A percentile compares a stretch with the other conserved stretches of the same genome.
Conservation (phyloP, 1,140 invertebrate genomes). For the Drosophila tani region DNA sequence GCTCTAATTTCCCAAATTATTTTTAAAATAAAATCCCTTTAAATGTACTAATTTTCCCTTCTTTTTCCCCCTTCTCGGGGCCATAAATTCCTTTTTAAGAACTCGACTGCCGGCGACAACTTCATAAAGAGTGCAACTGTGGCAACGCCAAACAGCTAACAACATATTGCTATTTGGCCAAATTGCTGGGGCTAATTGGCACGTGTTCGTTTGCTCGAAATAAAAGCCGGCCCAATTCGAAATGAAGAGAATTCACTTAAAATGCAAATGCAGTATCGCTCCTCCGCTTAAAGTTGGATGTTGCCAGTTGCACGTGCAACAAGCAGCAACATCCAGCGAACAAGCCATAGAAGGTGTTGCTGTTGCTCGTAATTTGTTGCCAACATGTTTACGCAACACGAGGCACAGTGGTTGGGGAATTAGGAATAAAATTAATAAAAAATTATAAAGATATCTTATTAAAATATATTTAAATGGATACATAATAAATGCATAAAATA, state of each 20-base stretch:
- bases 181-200: constrained; percentile 79
- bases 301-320: constrained; percentile 47
- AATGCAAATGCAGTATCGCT: constrained; percentile 67
- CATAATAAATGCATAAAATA: too few species aligned
- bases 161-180: constrained; percentile 82
- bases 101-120: constrained; percentile 56
- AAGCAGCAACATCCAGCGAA: constrained; percentile 12
- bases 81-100: constrained; percentile 58
- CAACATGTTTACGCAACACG: constrained; percentile 71
- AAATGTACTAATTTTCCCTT: background rate
- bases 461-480: too few species aligned
- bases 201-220: constrained; percentile 53
- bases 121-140: constrained; percentile 68
- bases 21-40: background rate
- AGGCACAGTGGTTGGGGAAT: background rate
- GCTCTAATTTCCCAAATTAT: background rate
- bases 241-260: constrained; percentile 83
- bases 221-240: constrained; percentile 59
- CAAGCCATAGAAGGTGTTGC: constrained; percentile 50
- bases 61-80: background rate
- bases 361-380: constrained; percentile 73
- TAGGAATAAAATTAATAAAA: background rate
- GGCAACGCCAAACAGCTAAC: constrained; percentile 73
- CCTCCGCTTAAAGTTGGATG: constrained; percentile 21
- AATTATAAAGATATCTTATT: too few species aligned